Percentiles rank a stretch among this genome's conserved stretches.
Conservation (phyloP, 2,797 vertebrate species). For the Rhinella marina region DNA sequence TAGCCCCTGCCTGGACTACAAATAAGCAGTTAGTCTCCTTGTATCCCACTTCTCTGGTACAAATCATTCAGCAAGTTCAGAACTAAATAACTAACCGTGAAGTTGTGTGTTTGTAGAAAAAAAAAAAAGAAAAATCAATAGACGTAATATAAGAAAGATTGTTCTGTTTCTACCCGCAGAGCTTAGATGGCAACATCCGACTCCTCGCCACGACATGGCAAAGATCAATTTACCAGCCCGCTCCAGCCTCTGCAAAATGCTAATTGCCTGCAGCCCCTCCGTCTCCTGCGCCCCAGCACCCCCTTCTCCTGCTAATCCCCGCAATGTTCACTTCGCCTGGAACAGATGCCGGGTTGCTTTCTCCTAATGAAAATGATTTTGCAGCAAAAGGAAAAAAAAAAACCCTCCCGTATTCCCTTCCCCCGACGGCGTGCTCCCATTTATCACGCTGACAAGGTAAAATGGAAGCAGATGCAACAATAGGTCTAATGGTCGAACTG, state of each 20-base stretch:
- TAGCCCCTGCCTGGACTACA: not conserved
- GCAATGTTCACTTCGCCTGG: not conserved
- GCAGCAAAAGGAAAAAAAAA: conserved; percentile 21
- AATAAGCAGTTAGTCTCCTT: not conserved
- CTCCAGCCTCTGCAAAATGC: not conserved
- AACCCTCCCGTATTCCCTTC: conserved; percentile 52
- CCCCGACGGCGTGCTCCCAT: conserved; percentile 57
- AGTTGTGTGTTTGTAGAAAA: conserved; percentile 4
- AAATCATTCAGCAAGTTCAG: not conserved
- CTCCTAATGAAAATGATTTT: conserved; percentile 60
- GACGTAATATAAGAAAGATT: conserved; percentile 41
- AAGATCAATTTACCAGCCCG: conserved; percentile 38
- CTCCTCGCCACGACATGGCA: conserved; percentile 16
- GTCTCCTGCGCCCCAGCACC: not conserved
- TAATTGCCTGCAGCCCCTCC: conserved; percentile 9
- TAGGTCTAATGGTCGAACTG: conserved; percentile 64
- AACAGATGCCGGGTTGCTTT: conserved; percentile 49
- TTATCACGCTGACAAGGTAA: conserved; percentile 57
- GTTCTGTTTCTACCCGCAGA: conserved; percentile 30
- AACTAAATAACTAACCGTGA: conserved; percentile 34
- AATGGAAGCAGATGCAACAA: conserved; percentile 63
- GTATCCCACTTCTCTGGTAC: conserved; percentile 6
- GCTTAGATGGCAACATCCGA: conserved; percentile 24
- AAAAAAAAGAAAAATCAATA: conserved; percentile 46
- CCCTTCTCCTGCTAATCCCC: not conserved